Evolutionary conservation across 2,113 vertebrate genomes (phyloP).

Genomic region (Zapus hudsonius): DNA sequence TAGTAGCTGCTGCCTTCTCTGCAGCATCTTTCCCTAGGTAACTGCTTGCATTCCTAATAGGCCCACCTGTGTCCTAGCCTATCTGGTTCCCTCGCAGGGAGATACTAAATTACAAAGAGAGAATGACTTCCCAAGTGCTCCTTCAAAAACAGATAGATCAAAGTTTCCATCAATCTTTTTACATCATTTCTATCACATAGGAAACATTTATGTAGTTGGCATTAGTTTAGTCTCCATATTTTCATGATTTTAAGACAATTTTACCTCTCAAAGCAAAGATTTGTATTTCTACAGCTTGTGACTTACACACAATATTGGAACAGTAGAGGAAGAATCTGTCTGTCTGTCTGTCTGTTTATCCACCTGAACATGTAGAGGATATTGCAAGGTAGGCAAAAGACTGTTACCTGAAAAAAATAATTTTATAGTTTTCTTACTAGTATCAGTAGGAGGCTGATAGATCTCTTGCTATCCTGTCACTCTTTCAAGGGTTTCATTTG

Average conservation of each 20-base stretch:
- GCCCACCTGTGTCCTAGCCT: too few relatives aligned
- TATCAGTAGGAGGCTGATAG: too few relatives aligned
- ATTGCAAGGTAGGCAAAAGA: background rate
- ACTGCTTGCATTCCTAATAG: background rate
- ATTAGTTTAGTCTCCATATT: background rate
- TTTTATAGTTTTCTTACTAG: background rate
- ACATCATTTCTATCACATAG: background rate
- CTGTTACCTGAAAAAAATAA: background rate
- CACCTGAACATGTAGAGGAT: background rate
- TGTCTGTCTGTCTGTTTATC: too few relatives aligned
- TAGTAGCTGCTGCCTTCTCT: background rate
- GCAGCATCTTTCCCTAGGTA: background rate
- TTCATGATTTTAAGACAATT: background rate
- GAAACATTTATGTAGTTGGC: background rate
- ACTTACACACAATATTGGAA: background rate
- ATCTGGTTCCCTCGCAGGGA: background rate
- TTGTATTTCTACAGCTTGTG: background rate
- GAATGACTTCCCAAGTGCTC: fast-evolving
- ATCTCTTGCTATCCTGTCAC: too few relatives aligned
- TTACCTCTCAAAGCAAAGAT: background rate
- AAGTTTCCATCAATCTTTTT: background rate
- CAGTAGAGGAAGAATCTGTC: background rate
- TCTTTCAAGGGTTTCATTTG: too few relatives aligned
- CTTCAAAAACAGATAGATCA: background rate
- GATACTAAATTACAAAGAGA: background rate